Base-by-base conservation (phyloP, 2,888 invertebrate species). In the Dexiosoma caninum region DNA sequence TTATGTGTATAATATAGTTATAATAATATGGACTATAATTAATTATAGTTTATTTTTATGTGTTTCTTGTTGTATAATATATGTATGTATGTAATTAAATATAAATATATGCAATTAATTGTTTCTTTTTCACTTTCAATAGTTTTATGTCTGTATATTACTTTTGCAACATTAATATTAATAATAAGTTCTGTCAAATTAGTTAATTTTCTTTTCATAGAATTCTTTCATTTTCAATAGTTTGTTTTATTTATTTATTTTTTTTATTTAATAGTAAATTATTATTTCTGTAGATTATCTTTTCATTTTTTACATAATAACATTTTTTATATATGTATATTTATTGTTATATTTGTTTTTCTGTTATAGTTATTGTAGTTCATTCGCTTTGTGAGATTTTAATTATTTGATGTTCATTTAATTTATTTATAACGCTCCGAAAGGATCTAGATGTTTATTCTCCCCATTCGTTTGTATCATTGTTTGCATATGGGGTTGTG, bases 391-490 rank as follows among this genome's bases (percentile, higher is more conserved):
- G 59, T 67, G 40, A 64, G 44, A 64, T 27, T 64, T 76, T 66
- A 19, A 19, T 60, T n/a, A n/a, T n/a, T n/a, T n/a, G n/a, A n/a
- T n/a, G n/a, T 66, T 60, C 32, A 35, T 35, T 53, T 62, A 12
- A 81, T 57, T 78, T 78, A 82, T 85, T 90, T 90, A 90, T 89
- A 90, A 89, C 85, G 91, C 92, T 86, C 92, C 92, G 86, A 92
- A 92, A 80, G 92, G 92, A 90, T 92, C 92, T 82, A 92, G 88
- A 85, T 91, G 91, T 87, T 91, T 92, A 88, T 89, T 88, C 87
- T 84, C 84, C 53, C 88, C 88, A 83, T 87, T 87, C 76, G 83
- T 70, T 83, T 86, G 87, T 81, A 86, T 86, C 55, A 74, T 76
- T 70, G 82, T 27, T 80, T 86, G 87, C 81, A 87, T 86, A 60